Conservation (phyloP, 2,113 vertebrate genomes). For the Illadopsis cleaveri region DNA sequence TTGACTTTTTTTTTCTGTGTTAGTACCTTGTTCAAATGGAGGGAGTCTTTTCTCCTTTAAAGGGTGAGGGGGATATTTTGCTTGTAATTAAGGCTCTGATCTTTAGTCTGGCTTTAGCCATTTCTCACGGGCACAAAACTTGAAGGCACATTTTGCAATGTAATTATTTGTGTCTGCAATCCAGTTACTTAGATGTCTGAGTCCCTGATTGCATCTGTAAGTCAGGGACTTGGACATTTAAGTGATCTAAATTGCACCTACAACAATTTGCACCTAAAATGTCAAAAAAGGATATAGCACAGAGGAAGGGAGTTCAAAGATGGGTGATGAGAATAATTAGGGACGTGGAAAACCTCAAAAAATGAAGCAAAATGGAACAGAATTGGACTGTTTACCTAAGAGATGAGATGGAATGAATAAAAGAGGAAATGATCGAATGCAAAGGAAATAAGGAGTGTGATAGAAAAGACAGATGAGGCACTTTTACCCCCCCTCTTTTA, state of each 20-base stretch:
- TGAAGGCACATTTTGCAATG: conserved; percentile 16
- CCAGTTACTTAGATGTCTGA: conserved; percentile 43
- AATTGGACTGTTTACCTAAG: conserved; percentile 42
- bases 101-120: conserved; percentile 34
- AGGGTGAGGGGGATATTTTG: neutral
- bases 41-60: neutral
- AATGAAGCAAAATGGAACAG: conserved; percentile 48
- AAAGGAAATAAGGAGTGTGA: neutral
- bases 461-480: neutral
- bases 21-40: neutral
- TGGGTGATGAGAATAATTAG: conserved; percentile 44
- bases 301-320: conserved; percentile 23
- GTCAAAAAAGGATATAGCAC: conserved; percentile 31
- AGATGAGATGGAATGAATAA: neutral
- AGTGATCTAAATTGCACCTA: conserved; percentile 61
- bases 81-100: conserved; percentile 20
- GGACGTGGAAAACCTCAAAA: conserved; percentile 16
- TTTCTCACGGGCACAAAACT: conserved; percentile 35
- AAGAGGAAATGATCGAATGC: neutral
- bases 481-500: neutral
- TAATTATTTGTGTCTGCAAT: conserved; percentile 64
- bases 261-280: conserved; percentile 62
- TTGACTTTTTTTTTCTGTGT: neutral
- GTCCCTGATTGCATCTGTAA: conserved; percentile 58
- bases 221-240: conserved; percentile 52